These are phyloP conservation scores for Elachura formosa DNA, from an alignment of 2,113 vertebrate species.

Conservation along the genomic window DNA sequence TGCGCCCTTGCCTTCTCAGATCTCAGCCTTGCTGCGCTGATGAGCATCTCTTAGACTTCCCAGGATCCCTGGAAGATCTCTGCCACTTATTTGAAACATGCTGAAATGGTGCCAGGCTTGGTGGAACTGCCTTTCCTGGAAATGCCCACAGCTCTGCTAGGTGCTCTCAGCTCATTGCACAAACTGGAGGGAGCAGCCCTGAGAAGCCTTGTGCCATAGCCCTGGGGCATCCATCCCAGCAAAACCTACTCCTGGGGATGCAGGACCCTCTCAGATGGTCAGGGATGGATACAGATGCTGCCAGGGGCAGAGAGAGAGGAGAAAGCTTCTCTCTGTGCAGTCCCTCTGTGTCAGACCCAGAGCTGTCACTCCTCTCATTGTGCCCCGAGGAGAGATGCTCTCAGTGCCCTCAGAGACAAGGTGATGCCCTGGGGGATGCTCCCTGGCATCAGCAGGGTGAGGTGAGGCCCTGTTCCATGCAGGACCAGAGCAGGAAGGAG, in stretches of 20 bases:
- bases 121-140: neutral
- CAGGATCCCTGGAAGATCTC: neutral
- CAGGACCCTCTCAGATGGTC: neutral
- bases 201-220: rapidly evolving
- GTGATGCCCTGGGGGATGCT: too few relatives aligned
- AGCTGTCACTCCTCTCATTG: neutral
- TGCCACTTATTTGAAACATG: neutral
- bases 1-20: neutral
- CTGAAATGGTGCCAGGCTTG: neutral
- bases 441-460: neutral
- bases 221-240: neutral
- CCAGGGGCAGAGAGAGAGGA: neutral
- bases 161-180: neutral
- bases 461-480: neutral
- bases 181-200: rapidly evolving
- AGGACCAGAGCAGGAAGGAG: neutral
- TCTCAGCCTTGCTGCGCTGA: neutral
- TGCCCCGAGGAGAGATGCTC: neutral
- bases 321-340: neutral
- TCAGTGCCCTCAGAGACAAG: neutral
- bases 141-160: neutral
- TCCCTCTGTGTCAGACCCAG: neutral
- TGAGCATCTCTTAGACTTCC: neutral
- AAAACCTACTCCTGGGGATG: neutral
- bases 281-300: neutral